phyloP scores from a whole-genome alignment of 2,113 vertebrate species.

The Sinocyclocheilus grahami region DNA sequence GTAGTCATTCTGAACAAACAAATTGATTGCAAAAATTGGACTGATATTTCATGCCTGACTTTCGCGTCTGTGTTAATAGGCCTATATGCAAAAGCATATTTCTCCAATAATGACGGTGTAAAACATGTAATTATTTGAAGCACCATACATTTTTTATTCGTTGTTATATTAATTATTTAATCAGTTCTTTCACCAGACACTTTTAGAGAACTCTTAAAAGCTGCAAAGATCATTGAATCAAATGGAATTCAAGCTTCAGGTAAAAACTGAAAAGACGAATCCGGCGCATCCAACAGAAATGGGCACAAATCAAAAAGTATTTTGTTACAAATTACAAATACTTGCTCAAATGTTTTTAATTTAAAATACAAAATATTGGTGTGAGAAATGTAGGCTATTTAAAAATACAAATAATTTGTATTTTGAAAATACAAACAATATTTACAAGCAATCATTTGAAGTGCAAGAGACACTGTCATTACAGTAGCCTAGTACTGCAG shows the following conservation, averaged over 20 bases:
- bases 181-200: background rate
- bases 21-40: background rate
- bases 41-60: background rate
- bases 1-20: background rate
- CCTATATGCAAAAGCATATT: background rate
- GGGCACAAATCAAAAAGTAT: too few relatives aligned
- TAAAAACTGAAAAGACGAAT: background rate
- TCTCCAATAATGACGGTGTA: background rate
- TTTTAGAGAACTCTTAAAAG: background rate
- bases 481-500: too few relatives aligned
- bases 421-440: too few relatives aligned
- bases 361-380: too few relatives aligned
- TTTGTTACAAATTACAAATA: too few relatives aligned
- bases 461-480: too few relatives aligned
- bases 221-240: background rate
- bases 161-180: background rate
- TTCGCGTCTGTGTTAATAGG: background rate
- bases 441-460: too few relatives aligned
- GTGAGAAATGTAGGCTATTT: too few relatives aligned
- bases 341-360: too few relatives aligned
- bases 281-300: too few relatives aligned
- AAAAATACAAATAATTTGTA: too few relatives aligned
- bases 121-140: background rate
- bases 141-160: background rate
- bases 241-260: background rate